Conservation (phyloP, 2,113 vertebrate species). For the Sorex fumeus region DNA sequence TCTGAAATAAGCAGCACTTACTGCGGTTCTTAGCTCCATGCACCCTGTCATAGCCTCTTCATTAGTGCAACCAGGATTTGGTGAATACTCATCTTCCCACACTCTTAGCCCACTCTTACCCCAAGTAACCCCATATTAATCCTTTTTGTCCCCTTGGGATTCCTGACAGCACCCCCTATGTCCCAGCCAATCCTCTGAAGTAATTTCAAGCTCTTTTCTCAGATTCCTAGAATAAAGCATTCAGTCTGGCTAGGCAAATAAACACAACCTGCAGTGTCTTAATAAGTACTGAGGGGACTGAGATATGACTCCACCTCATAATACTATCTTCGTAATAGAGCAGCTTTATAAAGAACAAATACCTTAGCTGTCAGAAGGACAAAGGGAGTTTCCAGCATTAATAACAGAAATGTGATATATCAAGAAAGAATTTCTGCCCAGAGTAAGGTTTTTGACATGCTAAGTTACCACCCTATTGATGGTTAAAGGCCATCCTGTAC, state of each 20-base stretch:
- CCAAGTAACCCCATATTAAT: too few species aligned
- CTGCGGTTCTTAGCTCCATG: not conserved
- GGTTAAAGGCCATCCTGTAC: not conserved
- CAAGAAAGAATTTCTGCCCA: not conserved
- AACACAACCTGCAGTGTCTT: not conserved
- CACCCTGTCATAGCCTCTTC: not conserved
- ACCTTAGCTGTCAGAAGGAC: not conserved
- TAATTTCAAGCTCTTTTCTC: not conserved
- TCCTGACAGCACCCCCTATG: not conserved
- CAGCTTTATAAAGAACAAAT: conserved; percentile 20
- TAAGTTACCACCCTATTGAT: not conserved
- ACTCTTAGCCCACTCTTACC: not conserved
- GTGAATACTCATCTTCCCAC: not conserved
- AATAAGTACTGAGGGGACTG: not conserved
- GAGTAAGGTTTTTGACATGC: not conserved
- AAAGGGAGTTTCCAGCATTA: not conserved
- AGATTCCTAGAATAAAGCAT: not conserved
- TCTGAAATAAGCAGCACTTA: not conserved
- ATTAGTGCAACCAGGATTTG: not conserved
- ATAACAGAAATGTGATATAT: not conserved
- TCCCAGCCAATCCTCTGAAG: not conserved
- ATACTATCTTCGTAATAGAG: not conserved
- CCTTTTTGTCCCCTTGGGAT: not conserved
- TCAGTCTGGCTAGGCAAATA: not conserved
- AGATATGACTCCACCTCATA: not conserved